These are phyloP conservation scores for Nestor notabilis DNA, from an alignment of 2,113 vertebrate species.

Conservation along the genomic window DNA sequence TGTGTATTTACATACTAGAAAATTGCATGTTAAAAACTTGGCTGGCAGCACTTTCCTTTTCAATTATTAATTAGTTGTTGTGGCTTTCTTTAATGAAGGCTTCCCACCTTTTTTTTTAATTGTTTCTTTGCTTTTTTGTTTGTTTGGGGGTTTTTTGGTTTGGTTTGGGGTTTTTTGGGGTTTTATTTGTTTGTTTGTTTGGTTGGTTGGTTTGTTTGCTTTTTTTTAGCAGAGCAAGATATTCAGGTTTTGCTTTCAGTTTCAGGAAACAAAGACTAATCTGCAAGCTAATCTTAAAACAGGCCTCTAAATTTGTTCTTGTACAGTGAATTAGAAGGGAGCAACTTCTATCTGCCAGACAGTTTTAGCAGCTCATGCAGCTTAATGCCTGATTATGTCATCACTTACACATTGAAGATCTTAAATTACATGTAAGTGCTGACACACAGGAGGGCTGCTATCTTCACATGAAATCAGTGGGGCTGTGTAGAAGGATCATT, in stretches of 20 bases:
- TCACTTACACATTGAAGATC: not conserved
- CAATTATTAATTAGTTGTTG: conserved; percentile 28
- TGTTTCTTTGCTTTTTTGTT: not conserved
- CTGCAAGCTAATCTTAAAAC: not conserved
- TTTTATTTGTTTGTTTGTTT: not conserved
- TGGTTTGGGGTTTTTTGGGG: not conserved
- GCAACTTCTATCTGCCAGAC: not conserved
- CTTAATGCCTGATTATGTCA: not conserved
- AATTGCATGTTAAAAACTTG: not conserved
- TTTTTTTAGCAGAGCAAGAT: not conserved
- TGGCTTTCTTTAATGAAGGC: not conserved
- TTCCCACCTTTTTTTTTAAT: not conserved
- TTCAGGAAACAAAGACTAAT: not conserved
- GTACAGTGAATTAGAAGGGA: not conserved
- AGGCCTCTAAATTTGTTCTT: not conserved
- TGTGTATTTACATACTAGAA: not conserved
- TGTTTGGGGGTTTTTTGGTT: not conserved
- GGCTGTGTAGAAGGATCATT: not conserved
- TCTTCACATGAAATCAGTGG: not conserved
- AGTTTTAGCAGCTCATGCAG: not conserved
- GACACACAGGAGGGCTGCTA: not conserved
- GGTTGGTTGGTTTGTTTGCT: not conserved
- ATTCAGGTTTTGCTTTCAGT: not conserved
- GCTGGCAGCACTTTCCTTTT: not conserved
- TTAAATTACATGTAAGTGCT: not conserved